These are phyloP conservation scores for Heteropelma amictum DNA, from an alignment of 2,888 invertebrate species.

Conservation along the genomic window DNA sequence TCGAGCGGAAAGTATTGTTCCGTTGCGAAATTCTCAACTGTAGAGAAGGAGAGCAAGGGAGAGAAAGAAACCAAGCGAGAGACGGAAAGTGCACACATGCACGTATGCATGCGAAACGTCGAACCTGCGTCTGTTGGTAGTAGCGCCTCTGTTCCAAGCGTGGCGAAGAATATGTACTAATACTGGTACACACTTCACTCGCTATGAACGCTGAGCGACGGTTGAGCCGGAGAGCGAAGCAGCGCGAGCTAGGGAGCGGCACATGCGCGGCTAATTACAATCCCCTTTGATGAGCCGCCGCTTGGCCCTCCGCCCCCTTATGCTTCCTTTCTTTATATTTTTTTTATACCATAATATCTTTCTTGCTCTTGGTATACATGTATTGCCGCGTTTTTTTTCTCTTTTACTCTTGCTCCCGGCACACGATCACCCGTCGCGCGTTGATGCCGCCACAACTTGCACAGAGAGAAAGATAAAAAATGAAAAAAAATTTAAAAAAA, in stretches of 20 bases:
- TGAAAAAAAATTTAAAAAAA: not conserved
- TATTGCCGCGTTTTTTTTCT: constrained; percentile 4
- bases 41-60: constrained; percentile 16
- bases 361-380: constrained; percentile 29
- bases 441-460: constrained; percentile 41
- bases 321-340: constrained; percentile 49
- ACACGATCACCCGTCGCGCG: constrained; percentile 43
- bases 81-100: not conserved
- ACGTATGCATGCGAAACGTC: constrained; percentile 21
- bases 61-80: constrained; percentile 24
- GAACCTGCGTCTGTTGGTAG: constrained; percentile 31
- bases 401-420: constrained; percentile 34
- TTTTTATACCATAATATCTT: constrained; percentile 27
- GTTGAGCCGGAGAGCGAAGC: constrained; percentile 49
- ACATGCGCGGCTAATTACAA: constrained; percentile 73
- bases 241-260: constrained; percentile 61
- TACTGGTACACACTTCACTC: constrained; percentile 26
- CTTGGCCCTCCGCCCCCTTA: constrained; percentile 52
- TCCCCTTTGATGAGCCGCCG: constrained; percentile 69
- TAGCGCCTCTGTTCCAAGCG: constrained; percentile 27
- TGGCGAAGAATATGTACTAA: constrained; percentile 35
- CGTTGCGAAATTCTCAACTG: constrained; percentile 23
- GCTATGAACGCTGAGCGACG: constrained; percentile 15
- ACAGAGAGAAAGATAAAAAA: not conserved
- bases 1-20: constrained; percentile 27